Evolutionary conservation across 2,888 invertebrate genomes (phyloP).

Genomic region (Ophonus ardosiacus): DNA sequence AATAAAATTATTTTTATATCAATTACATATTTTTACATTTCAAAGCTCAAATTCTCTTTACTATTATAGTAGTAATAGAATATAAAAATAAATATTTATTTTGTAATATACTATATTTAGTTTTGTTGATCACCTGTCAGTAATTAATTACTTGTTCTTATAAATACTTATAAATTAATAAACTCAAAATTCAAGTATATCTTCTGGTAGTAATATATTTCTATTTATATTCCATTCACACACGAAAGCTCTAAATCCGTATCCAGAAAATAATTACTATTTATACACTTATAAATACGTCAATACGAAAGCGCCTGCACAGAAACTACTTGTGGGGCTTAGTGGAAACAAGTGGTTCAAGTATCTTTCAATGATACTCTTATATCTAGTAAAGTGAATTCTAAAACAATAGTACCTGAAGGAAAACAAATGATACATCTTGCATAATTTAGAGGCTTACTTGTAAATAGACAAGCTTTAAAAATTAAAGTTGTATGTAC

Average conservation of each 20-base stretch:
- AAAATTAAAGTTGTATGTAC: too few relatives aligned
- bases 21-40: conserved; percentile 13
- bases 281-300: not conserved
- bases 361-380: too few relatives aligned
- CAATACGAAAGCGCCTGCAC: not conserved
- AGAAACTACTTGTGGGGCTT: too few relatives aligned
- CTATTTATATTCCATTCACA: not conserved
- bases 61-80: not conserved
- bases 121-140: not conserved
- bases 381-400: too few relatives aligned
- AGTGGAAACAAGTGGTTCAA: too few relatives aligned
- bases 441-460: too few relatives aligned
- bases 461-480: too few relatives aligned
- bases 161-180: not conserved
- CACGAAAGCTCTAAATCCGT: not conserved
- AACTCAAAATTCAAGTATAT: not conserved
- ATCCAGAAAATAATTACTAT: not conserved
- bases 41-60: not conserved
- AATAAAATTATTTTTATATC: conserved; percentile 37
- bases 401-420: too few relatives aligned
- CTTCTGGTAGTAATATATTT: not conserved
- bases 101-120: not conserved
- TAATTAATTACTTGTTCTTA: not conserved
- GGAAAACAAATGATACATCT: too few relatives aligned
- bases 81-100: not conserved